Evolutionary conservation across 53 echinoderm and acorn worm genomes (phyloP), one percentile per base, ranked within the genome.

Genomic region (Stichopus horrens): DNA sequence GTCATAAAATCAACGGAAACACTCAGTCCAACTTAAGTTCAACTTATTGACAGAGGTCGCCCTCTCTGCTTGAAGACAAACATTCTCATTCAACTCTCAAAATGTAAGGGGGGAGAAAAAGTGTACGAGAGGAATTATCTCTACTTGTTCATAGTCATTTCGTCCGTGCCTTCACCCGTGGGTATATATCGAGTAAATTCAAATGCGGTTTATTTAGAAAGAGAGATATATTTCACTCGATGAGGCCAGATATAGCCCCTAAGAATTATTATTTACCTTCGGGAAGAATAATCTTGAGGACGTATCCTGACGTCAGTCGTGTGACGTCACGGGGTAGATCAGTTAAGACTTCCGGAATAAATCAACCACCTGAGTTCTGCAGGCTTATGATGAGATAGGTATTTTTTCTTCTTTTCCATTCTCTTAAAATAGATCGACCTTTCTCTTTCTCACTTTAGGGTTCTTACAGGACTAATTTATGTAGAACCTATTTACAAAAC

Each of bases 201-300:
- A 16, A 37, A 71, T 71, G 71, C 71, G 18, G 71, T 71, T 71
- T 71, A 71, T 71, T 71, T 71, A 71, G 71, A 71, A 71, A 63
- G 63, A 71, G 18, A 71, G 71, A 71, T 81, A 81, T 81, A 81
- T 81, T 57, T 81, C 81, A 81, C 81, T 81, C 57, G 18, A 9
- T 58, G 58, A 81, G 21, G 19, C 81, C 81, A 81, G 58, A 81
- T 81, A 81, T 52, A 51, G 81, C 81, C 71, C 14, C 6, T 7
- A 18, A 71, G 71, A 71, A 71, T 71, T 71, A 71, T 71, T 13
- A 71, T 71, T 20, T 16, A 71, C 71, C 71, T n/a, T 71, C 71
- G 14, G 71, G 71, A 20, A 18, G 19, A 71, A 71, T 13, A 71
- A 71, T 71, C 14, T 71, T n/a, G 6, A 19, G 71, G 6, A 71